Conservation (phyloP, 1,140 invertebrate species). For the Bombyx mandarina region DNA sequence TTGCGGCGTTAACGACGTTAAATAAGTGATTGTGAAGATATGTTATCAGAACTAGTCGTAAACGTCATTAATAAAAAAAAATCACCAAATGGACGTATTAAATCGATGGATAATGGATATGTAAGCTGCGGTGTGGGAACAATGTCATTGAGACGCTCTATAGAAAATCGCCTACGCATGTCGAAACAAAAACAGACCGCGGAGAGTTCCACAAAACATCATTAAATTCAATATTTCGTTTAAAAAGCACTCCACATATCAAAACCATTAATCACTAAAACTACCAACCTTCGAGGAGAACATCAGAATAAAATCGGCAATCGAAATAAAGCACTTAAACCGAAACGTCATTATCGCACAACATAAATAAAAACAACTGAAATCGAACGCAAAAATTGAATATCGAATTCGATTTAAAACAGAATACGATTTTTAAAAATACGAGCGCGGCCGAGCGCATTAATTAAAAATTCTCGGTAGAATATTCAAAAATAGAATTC, state of each 20-base stretch:
- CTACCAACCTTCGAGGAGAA: constrained; percentile 68
- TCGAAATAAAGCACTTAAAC: constrained; percentile 71
- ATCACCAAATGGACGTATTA: constrained; percentile 10
- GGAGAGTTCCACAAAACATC: constrained; percentile 56
- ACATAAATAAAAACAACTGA: constrained; percentile 65
- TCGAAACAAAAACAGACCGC: constrained; percentile 46
- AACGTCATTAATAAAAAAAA: too few species aligned
- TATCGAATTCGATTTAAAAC: constrained; percentile 68
- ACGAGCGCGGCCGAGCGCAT: constrained; percentile 63
- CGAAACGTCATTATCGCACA: constrained; percentile 70
- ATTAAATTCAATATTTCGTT: constrained; percentile 70
- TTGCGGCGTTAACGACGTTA: too few species aligned
- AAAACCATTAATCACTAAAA: constrained; percentile 68
- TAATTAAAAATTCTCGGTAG: constrained; percentile 71
- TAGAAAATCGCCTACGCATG: constrained; percentile 24
- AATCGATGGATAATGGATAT: constrained; percentile 25
- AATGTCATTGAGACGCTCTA: constrained; percentile 28
- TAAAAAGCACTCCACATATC: constrained; percentile 70
- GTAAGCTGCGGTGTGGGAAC: constrained; percentile 28
- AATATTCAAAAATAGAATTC: constrained; percentile 71
- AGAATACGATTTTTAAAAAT: constrained; percentile 68
- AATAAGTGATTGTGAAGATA: too few species aligned
- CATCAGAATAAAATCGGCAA: constrained; percentile 69
- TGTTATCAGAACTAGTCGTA: too few species aligned
- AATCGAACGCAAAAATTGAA: constrained; percentile 69